A percentile compares a stretch with the other conserved stretches of the same genome.
Evolutionary conservation across 2,888 invertebrate species (phyloP).

Genomic region (Phania funesta): DNA sequence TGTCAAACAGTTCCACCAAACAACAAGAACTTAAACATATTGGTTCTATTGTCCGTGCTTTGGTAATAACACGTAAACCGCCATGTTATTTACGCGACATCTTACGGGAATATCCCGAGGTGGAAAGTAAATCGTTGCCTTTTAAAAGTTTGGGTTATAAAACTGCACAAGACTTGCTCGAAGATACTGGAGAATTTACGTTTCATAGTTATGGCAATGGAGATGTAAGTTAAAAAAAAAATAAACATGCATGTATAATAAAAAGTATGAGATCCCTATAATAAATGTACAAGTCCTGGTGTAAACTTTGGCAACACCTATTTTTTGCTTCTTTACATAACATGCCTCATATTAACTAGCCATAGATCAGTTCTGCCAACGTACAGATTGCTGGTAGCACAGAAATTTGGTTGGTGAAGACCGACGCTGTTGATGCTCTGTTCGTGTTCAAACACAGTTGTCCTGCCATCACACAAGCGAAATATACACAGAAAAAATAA

Average conservation of each 20-base stretch:
- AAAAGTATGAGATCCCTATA: no score
- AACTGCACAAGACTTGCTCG: conserved; percentile 83
- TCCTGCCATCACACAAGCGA: no score
- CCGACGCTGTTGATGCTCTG: no score
- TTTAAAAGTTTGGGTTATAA: conserved; percentile 83
- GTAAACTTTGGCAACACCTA: no score
- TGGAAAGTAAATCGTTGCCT: conserved; percentile 85
- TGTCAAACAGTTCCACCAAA: conserved; percentile 60
- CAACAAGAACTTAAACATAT: conserved; percentile 72
- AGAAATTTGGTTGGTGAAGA: no score
- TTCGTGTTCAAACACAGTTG: no score
- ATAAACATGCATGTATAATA: not conserved
- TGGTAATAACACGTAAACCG: conserved; percentile 76
- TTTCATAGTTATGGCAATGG: conserved; percentile 80
- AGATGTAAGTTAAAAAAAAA: conserved; percentile 78
- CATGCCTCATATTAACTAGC: no score
- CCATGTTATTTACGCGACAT: conserved; percentile 75
- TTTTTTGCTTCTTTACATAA: no score
- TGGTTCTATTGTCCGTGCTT: conserved; percentile 74
- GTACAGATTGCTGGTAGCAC: no score
- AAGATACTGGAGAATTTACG: conserved; percentile 83
- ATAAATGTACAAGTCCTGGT: no score
- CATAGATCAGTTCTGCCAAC: no score
- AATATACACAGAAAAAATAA: no score
- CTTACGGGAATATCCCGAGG: conserved; percentile 83